A percentile compares a stretch with the other conserved stretches of the same genome.
These are phyloP conservation scores for Drosophila murphyi DNA, from an alignment of 1,140 invertebrate species.

Conservation along the genomic window DNA sequence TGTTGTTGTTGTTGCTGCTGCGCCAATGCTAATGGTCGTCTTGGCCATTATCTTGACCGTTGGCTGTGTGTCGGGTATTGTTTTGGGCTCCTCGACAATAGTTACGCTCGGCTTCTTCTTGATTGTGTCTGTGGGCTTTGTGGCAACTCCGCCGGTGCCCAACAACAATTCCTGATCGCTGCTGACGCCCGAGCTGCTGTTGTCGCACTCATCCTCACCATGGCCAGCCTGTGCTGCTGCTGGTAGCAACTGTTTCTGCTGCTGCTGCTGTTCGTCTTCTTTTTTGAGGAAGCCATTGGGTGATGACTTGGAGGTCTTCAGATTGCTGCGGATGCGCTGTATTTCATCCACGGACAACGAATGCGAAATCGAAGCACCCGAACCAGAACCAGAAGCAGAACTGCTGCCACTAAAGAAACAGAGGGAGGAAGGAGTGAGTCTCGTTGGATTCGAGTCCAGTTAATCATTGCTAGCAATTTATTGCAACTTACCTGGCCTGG, in stretches of 20 bases:
- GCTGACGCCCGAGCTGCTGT: constrained; percentile 93
- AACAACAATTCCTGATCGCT: constrained; percentile 90
- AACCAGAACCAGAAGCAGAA: constrained; percentile 87
- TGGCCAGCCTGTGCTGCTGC: constrained; percentile 3
- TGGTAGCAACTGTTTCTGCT: constrained; percentile 47
- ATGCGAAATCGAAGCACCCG: constrained; percentile 89
- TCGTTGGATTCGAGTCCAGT: too few species aligned
- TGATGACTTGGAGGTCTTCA: constrained; percentile 93
- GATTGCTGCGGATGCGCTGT: constrained; percentile 91
- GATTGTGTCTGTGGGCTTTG: constrained; percentile 78
- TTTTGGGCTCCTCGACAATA: constrained; percentile 78
- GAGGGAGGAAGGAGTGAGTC: neutral
- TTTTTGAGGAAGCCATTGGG: constrained; percentile 91
- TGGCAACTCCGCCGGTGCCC: constrained; percentile 12
- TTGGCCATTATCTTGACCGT: constrained; percentile 55
- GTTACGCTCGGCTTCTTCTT: constrained; percentile 82
- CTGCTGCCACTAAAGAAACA: constrained; percentile 84
- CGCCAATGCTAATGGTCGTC: constrained; percentile 69
- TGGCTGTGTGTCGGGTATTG: constrained; percentile 56
- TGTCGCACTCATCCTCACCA: constrained; percentile 91
- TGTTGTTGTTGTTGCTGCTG: constrained; percentile 18
- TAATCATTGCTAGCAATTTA: too few species aligned
- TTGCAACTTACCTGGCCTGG: constrained; percentile 86
- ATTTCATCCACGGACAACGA: constrained; percentile 95
- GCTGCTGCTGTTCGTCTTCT: constrained; percentile 74